A percentile compares a stretch with the other conserved stretches of the same genome.
These are phyloP conservation scores for Beaufortia kweichowensis DNA, from an alignment of 2,113 vertebrate genomes.

Conservation along the genomic window DNA sequence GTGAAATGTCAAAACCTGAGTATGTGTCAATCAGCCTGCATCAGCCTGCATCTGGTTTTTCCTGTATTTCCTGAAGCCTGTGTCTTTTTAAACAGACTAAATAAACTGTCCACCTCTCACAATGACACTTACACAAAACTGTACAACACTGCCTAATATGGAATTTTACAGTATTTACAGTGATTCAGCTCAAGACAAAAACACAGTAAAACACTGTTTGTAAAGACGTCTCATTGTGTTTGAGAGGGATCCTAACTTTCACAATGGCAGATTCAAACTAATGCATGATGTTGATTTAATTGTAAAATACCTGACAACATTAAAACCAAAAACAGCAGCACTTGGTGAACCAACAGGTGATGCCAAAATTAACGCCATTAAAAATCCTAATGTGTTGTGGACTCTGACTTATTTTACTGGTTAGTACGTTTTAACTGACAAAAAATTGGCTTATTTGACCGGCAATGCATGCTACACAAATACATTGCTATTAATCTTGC, in stretches of 20 bases:
- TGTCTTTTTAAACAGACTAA: not conserved
- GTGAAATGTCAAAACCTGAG: not conserved
- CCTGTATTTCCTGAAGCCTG: slow-evolving; percentile 8
- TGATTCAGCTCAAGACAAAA: not conserved
- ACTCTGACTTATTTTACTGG: not conserved
- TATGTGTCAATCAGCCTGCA: not conserved
- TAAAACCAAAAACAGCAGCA: not conserved
- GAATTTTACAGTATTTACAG: slow-evolving; percentile 18
- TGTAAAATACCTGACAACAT: not conserved
- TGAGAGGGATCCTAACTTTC: not conserved
- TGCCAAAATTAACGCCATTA: no score
- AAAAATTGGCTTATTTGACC: no score
- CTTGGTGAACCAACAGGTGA: no score
- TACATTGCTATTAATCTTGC: no score
- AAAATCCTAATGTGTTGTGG: no score
- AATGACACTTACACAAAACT: not conserved
- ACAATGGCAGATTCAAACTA: not conserved
- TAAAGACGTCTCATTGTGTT: not conserved
- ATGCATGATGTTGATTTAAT: no score
- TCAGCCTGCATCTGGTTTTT: not conserved
- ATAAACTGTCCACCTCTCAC: not conserved
- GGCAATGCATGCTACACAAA: no score
- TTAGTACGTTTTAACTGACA: not conserved
- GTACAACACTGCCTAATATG: slow-evolving; percentile 18
- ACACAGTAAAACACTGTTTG: not conserved